A percentile compares a stretch with the other conserved stretches of the same genome.
Conservation (phyloP, 2,113 vertebrate genomes). For the Bos javanicus region DNA sequence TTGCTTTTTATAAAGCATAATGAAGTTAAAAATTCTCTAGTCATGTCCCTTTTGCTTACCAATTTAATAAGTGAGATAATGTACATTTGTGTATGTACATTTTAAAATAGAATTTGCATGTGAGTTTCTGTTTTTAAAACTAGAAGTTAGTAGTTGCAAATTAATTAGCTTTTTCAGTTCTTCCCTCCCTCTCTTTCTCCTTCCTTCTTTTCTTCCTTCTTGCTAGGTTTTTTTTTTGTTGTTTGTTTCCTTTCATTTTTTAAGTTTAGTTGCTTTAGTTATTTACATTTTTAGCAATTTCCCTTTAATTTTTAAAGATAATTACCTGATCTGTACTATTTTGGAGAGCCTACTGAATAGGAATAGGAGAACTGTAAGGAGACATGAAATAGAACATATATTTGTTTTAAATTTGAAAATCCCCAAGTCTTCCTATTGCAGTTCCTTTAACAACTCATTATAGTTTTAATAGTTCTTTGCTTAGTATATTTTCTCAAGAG, state of each 20-base stretch:
- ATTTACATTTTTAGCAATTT: conserved; percentile 8
- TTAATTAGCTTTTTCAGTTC: neutral
- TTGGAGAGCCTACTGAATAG: neutral
- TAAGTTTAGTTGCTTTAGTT: conserved; percentile 32
- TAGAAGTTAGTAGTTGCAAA: neutral
- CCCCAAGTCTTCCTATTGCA: neutral
- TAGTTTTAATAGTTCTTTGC: neutral
- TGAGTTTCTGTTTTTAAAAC: conserved; percentile 29
- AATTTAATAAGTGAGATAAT: conserved; percentile 14
- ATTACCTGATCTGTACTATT: neutral
- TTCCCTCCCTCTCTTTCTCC: neutral
- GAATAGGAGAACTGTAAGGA: neutral
- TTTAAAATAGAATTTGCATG: conserved; percentile 7
- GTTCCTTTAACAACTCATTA: neutral
- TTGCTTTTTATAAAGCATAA: conserved; percentile 10
- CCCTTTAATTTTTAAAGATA: neutral
- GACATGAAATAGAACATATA: neutral
- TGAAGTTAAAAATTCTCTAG: conserved; percentile 20
- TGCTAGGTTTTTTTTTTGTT: neutral
- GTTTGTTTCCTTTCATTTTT: neutral
- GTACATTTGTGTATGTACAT: neutral
- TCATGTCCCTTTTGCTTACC: neutral
- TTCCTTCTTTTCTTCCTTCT: neutral
- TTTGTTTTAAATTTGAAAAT: conserved; percentile 21
- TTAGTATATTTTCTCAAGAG: conserved; percentile 23